Base-by-base conservation (phyloP, 2,888 invertebrate species). In the Ischnura elegans region DNA sequence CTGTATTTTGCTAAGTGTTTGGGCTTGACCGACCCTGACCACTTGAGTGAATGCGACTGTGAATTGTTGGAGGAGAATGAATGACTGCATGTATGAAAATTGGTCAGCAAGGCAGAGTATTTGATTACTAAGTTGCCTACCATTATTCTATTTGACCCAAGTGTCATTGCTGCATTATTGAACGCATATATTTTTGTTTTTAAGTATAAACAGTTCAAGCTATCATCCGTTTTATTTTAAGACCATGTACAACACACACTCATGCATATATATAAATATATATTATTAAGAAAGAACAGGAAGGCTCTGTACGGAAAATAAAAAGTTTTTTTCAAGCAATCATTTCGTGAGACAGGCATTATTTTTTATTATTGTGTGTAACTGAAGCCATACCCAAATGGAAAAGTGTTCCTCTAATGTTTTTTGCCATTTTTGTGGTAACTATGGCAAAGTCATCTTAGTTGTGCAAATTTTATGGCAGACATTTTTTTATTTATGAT, bases 181-280 rank as follows among this genome's bases (percentile, higher is more conserved):
- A 90, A 43, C 90, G 61, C 66, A 90, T 90, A 90, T 90, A 61
- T 87, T 61, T 90, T 90, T 90, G 90, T 90, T 90, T 90, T 90
- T 90, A 90, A 90, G 61, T 90, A 90, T 90, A n/a, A 90, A 90
- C 90, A 61, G 43, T 90, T 90, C 90, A 61, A 90, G 43, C 90
- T 90, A 90, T 90, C 90, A 90, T 90, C 61, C 90, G 45, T 90
- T 51, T 90, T 90, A 90, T 90, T 90, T 90, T 90, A 90, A 90
- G 90, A 90, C 90, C 90, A 90, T 90, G 90, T 90, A 61, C 90
- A 90, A 90, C 90, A 90, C 90, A 90, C 90, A 90, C 90, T 90
- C 90, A 90, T 90, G 90, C 90, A 90, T 90, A 90, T 90, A 87
- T 87, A 90, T 90, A 90, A 43, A 90, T 90, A 87, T 87, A 90